These are phyloP conservation scores for Lapara coniferarum DNA, from an alignment of 2,888 invertebrate genomes.

Conservation along the genomic window DNA sequence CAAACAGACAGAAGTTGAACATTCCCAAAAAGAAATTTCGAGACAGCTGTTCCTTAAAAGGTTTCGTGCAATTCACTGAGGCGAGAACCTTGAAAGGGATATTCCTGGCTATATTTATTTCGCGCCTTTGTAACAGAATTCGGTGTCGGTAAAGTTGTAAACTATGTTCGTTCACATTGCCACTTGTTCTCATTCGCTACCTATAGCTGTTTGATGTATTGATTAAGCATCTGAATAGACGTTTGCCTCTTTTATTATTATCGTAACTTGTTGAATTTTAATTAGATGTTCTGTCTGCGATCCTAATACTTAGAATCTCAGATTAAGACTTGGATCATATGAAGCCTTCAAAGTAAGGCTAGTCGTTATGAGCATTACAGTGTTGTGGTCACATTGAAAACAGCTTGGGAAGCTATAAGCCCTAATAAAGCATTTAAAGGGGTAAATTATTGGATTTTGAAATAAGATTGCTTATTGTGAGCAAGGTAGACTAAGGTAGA, in stretches of 20 bases:
- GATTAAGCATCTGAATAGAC: neutral
- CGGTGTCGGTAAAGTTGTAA: constrained; percentile 24
- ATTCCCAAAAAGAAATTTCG: constrained; percentile 38
- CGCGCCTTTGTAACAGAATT: constrained; percentile 27
- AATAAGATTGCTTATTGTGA: neutral
- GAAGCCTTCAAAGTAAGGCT: too few species aligned
- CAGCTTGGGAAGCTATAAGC: too few species aligned
- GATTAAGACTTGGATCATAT: neutral
- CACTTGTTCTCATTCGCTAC: neutral
- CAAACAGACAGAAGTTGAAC: constrained; percentile 39
- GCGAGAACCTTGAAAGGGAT: constrained; percentile 33
- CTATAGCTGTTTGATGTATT: neutral
- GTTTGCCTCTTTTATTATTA: too few species aligned
- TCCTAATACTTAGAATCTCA: neutral
- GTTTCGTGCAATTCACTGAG: constrained; percentile 36
- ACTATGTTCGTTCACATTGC: constrained; percentile 15
- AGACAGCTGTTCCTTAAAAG: constrained; percentile 43
- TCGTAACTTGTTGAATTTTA: neutral
- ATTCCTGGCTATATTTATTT: constrained; percentile 31
- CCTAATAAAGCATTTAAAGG: too few species aligned
- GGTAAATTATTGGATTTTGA: neutral
- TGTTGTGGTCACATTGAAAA: too few species aligned
- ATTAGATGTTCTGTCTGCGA: neutral
- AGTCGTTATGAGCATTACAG: too few species aligned
- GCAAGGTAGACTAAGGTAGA: too few species aligned